Conservation (phyloP, 2,888 invertebrate genomes). For the Ormia ochracea region DNA sequence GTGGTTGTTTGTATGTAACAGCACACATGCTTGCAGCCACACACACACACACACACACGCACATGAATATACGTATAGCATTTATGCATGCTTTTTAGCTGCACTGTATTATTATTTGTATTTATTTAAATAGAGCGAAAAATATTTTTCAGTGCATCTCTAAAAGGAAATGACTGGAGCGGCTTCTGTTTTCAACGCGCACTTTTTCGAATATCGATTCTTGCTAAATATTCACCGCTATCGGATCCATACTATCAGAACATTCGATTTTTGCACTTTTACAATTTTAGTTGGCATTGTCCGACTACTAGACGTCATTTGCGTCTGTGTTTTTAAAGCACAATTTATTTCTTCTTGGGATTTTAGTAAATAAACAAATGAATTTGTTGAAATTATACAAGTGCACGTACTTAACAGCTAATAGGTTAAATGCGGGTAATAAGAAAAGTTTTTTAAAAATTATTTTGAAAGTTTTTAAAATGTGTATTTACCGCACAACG, state of each 20-base stretch:
- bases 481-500: constrained; percentile 57
- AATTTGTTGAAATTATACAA: constrained; percentile 26
- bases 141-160: background rate
- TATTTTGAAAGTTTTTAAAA: constrained; percentile 5
- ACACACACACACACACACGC: too few relatives aligned
- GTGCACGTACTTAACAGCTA: constrained; percentile 33
- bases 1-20: too few relatives aligned
- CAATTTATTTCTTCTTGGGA: background rate
- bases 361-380: constrained; percentile 13
- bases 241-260: background rate
- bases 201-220: background rate
- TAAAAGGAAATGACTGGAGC: constrained; percentile 40
- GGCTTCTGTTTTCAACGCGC: constrained; percentile 45
- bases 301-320: background rate
- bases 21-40: too few relatives aligned
- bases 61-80: too few relatives aligned
- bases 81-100: background rate
- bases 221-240: constrained; percentile 14
- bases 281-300: background rate
- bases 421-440: background rate
- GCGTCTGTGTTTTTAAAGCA: background rate
- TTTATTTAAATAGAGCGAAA: background rate
- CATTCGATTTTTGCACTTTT: background rate
- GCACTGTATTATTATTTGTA: background rate
- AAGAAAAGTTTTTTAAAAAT: background rate